Base-by-base conservation (phyloP, 2,888 invertebrate genomes). In the Acanthosoma haemorrhoidale region DNA sequence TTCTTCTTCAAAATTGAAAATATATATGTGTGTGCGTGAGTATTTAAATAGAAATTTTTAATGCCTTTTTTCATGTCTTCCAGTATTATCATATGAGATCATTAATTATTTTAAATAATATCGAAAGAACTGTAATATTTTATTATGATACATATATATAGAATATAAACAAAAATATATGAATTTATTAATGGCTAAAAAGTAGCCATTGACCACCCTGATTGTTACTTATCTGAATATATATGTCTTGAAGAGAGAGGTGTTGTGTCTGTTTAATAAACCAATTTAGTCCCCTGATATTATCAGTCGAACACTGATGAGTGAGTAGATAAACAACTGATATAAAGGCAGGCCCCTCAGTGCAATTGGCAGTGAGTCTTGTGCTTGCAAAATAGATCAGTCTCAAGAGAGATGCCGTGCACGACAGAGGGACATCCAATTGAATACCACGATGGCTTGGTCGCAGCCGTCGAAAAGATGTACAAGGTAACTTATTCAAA, bases 401-500 rank as follows among this genome's bases (percentile, higher is more conserved):
- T 64, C 64, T 41, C n/a, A 25, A 39, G 34, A 64, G 64, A 34
- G 39, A 64, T 64, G 64, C 39, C 39, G 38, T 64, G 64, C 41
- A 64, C 64, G 18, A 36, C 64, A 64, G 64, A 51, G 39, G 29
- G 64, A 21, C 36, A 64, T 41, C 39, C 16, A 29, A 51, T 64
- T 41, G 29, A 41, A 16, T 21, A 21, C 29, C 25, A 1, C 29
- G n/a, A n/a, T n/a, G n/a, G n/a, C n/a, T n/a, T n/a, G n/a, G n/a
- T n/a, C n/a, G 64, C 39, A 21, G 3, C 64, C n/a, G 36, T 64
- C 29, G 64, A 64, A 38, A 64, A 41, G 21, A 64, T 41, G 41
- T 36, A 41, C 16, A 38, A 64, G 64, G 64, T 64, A 41, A 25
- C 29, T 51, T 25, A n/a, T n/a, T n/a, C n/a, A n/a, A n/a, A n/a